phyloP scores from a whole-genome alignment of 2,113 vertebrate species.

The Ictalurus punctatus region DNA sequence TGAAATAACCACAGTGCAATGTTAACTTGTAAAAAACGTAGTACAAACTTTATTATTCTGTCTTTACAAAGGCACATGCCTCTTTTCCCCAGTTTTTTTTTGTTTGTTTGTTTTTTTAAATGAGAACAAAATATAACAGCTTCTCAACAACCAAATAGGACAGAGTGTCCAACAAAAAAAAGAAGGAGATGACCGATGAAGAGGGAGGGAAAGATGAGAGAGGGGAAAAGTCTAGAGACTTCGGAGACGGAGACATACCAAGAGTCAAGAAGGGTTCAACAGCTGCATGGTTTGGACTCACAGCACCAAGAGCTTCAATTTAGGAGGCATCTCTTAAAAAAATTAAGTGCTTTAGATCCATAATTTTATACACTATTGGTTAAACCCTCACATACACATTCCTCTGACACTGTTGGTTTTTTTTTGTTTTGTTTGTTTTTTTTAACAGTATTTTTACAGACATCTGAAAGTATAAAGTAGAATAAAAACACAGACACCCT shows the following conservation, averaged over 20 bases:
- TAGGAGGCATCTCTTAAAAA: constrained; percentile 59
- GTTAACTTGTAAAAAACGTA: constrained; percentile 74
- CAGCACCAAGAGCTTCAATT: constrained; percentile 68
- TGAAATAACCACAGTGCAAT: constrained; percentile 33
- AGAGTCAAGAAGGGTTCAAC: constrained; percentile 64
- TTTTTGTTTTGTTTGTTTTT: background rate
- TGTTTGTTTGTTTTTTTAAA: constrained; percentile 77
- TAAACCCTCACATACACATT: constrained; percentile 49
- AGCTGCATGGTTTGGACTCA: constrained; percentile 70
- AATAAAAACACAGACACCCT: constrained; percentile 48
- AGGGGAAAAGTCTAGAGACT: constrained; percentile 52
- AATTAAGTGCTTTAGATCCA: constrained; percentile 77
- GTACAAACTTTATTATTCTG: constrained; percentile 99
- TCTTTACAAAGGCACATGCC: constrained; percentile 99
- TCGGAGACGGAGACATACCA: constrained; percentile 42
- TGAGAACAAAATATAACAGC: constrained; percentile 87
- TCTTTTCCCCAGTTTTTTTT: constrained; percentile 83
- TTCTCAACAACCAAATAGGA: constrained; percentile 88
- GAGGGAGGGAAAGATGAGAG: constrained; percentile 17
- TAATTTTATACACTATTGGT: constrained; percentile 31
- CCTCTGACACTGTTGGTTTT: constrained; percentile 56
- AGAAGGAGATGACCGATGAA: background rate
- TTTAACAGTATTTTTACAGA: constrained; percentile 52
- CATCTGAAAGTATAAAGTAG: constrained; percentile 48
- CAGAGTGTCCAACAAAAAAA: constrained; percentile 56